Base-by-base conservation (phyloP, 2,888 invertebrate species). In the Cremastinae sp. region DNA sequence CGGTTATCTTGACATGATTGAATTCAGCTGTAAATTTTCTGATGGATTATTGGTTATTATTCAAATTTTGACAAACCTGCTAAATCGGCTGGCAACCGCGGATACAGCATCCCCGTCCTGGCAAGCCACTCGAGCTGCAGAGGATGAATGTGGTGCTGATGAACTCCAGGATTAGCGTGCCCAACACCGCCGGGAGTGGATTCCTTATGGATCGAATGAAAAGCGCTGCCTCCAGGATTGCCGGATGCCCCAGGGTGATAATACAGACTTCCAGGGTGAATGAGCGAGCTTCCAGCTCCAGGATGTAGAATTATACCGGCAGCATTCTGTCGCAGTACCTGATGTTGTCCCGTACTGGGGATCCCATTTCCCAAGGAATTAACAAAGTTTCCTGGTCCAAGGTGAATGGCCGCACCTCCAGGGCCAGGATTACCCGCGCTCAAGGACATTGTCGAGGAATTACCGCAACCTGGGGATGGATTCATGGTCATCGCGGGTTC, bases 71-170 rank as follows among this genome's bases (percentile, higher is more conserved):
- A 90, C 93, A 91, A 82, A 94, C 96, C 96, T 84, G 96, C 93
- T 61, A 96, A 89, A 85, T 96, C 96, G 39, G 88, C 86, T 0
- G 96, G 96, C 85, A 97, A 92, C 87, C 97, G 92, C 47, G 97
- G 97, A 87, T 97, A 97, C 81, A 97, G 93, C 96, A 97, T 97
- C 20, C 97, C 97, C 2, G 96, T 96, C 83, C 97, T 93, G 3
- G 97, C 96, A 78, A 97, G 91, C 95, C 97, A 97, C 90, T 97
- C 97, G 79, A 97, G 92, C 89, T 96, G 96, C 91, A 95, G 94
- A 43, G 89, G 87, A 81, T 89, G 88, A 72, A 89, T 88, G 83
- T 95, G 95, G 83, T 95, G 95, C 41, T 95, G 91, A 68, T 94
- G 94, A 83, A 84, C 75, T 88, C 74, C 78, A 7, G 64, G 47